phyloP scores from a whole-genome alignment of 2,797 vertebrate species.

The Rhinichthys osculus region DNA sequence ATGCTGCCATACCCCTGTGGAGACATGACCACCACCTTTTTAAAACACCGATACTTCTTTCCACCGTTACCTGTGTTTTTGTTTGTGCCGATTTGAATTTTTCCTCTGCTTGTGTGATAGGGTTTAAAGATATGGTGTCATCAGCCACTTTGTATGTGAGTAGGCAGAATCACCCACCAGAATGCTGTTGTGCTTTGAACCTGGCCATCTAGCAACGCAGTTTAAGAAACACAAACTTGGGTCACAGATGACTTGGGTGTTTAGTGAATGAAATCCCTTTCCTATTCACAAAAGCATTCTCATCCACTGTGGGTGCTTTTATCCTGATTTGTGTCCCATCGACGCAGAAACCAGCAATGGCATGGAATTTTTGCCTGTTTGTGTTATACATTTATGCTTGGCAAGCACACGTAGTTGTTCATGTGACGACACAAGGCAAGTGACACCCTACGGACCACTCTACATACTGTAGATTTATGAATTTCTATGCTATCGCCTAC shows the following conservation, averaged over 20 bases:
- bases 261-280: too few species aligned
- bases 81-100: not conserved
- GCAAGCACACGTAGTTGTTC: not conserved
- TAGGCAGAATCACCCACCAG: not conserved
- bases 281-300: too few species aligned
- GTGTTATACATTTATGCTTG: not conserved
- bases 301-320: too few species aligned
- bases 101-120: not conserved
- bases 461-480: not conserved
- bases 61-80: not conserved
- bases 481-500: too few species aligned
- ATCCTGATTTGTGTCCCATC: too few species aligned
- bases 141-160: not conserved
- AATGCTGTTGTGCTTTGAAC: too few species aligned
- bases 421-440: not conserved
- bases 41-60: not conserved
- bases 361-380: not conserved
- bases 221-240: too few species aligned
- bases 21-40: constrained; percentile 8
- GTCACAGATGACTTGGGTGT: too few species aligned
- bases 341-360: too few species aligned
- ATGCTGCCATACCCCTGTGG: not conserved
- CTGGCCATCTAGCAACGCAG: too few species aligned
- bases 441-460: not conserved
- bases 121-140: not conserved